A percentile compares a stretch with the other conserved stretches of the same genome.
Evolutionary conservation across 2,888 invertebrate genomes (phyloP).

Genomic region (Neoitamus cyanurus): DNA sequence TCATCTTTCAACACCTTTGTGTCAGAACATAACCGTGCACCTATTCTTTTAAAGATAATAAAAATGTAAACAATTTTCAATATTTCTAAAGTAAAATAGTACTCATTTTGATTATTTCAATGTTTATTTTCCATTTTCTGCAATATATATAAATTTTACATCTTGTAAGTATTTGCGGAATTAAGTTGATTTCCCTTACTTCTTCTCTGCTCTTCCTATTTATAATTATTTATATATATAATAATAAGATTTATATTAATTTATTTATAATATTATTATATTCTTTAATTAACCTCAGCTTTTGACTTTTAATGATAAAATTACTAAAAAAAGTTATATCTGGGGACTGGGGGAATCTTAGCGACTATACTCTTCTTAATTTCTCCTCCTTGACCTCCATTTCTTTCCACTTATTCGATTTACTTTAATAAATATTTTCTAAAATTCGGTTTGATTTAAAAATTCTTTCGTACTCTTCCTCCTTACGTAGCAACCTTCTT

Average conservation of each 20-base stretch:
- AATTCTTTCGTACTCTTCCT: neutral
- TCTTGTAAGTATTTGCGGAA: slow-evolving; percentile 46
- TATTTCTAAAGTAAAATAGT: neutral
- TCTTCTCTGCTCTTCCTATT: neutral
- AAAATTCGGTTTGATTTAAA: slow-evolving; percentile 40
- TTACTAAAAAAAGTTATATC: slow-evolving; percentile 35
- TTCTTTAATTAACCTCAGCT: slow-evolving; percentile 34
- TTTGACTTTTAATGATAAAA: slow-evolving; percentile 16
- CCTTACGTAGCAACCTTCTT: neutral
- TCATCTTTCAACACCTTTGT: too few relatives aligned
- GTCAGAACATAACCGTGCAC: too few relatives aligned
- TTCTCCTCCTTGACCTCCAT: neutral
- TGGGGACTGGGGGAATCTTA: neutral
- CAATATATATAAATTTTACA: slow-evolving; percentile 53
- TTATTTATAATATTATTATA: slow-evolving; percentile 34
- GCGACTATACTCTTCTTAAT: neutral
- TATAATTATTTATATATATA: slow-evolving; percentile 16
- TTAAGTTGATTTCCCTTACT: slow-evolving; percentile 35
- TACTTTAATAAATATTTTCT: slow-evolving; percentile 41
- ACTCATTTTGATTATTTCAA: slow-evolving; percentile 34
- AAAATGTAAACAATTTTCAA: neutral
- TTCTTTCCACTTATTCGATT: neutral
- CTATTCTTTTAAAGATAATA: too few relatives aligned
- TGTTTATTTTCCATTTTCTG: slow-evolving; percentile 42
- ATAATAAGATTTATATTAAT: slow-evolving; percentile 32